Evolutionary conservation across 64 coral and sea anemone genomes (phyloP), one percentile per base, ranked within the genome.

Genomic region (Pocillopora verrucosa): DNA sequence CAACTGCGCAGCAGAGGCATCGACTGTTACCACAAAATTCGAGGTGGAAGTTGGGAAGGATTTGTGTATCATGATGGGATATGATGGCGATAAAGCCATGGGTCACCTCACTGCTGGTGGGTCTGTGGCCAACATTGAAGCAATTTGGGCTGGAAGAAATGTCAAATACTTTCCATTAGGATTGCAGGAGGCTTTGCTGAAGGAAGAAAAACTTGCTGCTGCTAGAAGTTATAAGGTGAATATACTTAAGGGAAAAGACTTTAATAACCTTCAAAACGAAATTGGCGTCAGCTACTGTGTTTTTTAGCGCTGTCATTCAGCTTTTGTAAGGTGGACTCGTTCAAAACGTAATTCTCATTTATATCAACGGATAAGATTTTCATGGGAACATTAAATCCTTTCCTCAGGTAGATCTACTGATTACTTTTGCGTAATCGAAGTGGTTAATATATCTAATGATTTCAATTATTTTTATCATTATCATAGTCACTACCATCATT

Each of bases 41-140:
- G 94, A 96, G 63, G 79, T 96, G 58, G 76, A 92, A 67, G 94
- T 92, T 22, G 90, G 90, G 12, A 59, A 82, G 5, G 86, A 96
- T 34, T 67, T 96, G 60, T 96, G 87, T 89, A 86, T 75, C 24
- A 96, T 96, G 94, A 83, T 96, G 67, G 94, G 90, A 38, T 96
- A 89, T 60, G 94, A 96, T 70, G 25, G 45, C 11, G 26, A 81
- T 4, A 61, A 64, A 74, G 63, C 64, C 57, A 76, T 76, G 69
- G 86, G 92, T 12, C 92, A 89, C 38, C 34, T 94, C 5, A 72
- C 84, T 17, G 56, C 74, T 57, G 88, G 93, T 26, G 93, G 93
- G 16, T 76, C 89, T 56, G 51, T 88, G 1, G 93, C 93, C 9
- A 95, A 95, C 56, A 91, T 95, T 60, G 93, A 95, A 81, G 89